phyloP scores from a whole-genome alignment of 2,797 vertebrate genomes.

The Leuciscus waleckii region DNA sequence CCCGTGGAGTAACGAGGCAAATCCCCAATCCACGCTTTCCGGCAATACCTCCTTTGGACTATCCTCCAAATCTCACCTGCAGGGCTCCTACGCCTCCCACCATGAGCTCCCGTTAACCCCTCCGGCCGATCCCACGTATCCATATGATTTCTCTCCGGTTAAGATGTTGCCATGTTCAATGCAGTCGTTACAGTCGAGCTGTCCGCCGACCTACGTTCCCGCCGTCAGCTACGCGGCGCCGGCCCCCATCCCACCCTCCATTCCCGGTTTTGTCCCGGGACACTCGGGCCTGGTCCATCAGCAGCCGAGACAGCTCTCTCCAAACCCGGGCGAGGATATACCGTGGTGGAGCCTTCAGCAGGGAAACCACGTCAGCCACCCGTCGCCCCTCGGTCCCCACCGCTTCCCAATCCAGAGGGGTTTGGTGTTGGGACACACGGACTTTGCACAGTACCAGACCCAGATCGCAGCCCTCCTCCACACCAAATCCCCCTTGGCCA shows the following conservation, averaged over 20 bases:
- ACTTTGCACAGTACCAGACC: conserved; percentile 98
- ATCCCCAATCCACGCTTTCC: conserved; percentile 81
- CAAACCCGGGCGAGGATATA: conserved; percentile 90
- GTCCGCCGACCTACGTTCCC: conserved; percentile 91
- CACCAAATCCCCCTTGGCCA: conserved; percentile 92
- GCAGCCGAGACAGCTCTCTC: conserved; percentile 92
- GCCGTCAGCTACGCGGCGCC: conserved; percentile 89
- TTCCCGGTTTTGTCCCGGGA: conserved; percentile 87
- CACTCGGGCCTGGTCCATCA: conserved; percentile 90
- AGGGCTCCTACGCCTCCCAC: conserved; percentile 87
- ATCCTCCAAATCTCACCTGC: conserved; percentile 90
- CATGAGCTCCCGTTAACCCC: conserved; percentile 97
- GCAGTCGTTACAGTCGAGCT: conserved; percentile 89
- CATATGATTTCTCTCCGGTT: conserved; percentile 96
- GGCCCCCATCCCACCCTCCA: conserved; percentile 79
- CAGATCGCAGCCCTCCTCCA: conserved; percentile 96
- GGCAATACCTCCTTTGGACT: conserved; percentile 89
- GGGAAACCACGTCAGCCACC: conserved; percentile 78
- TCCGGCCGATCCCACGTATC: conserved; percentile 93
- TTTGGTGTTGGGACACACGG: conserved; percentile 92
- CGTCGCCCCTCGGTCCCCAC: conserved; percentile 75
- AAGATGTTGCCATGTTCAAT: conserved; percentile 95
- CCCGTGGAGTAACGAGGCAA: conserved; percentile 94
- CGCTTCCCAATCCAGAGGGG: conserved; percentile 89
- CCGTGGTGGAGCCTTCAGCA: conserved; percentile 93